phyloP scores from a whole-genome alignment of 2,113 vertebrate species.

The Azemiops feae region DNA sequence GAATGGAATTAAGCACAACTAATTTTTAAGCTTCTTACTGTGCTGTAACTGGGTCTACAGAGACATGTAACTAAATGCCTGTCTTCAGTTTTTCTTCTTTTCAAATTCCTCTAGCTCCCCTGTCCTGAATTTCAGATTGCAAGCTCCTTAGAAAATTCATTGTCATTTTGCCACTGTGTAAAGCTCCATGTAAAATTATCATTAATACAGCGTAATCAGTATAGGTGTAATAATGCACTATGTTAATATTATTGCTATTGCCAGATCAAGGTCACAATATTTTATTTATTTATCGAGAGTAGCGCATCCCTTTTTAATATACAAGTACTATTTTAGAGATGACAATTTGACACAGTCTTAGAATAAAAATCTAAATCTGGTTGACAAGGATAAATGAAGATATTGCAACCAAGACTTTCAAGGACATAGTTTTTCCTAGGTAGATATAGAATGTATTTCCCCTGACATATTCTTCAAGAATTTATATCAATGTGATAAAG shows the following conservation, averaged over 20 bases:
- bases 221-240: not conserved
- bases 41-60: not conserved
- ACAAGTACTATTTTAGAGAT: not conserved
- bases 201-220: too few species aligned
- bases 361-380: not conserved
- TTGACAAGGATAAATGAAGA: not conserved
- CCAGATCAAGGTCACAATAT: not conserved
- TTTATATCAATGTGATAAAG: constrained; percentile 3
- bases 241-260: not conserved
- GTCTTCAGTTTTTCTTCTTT: not conserved
- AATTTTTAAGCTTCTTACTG: not conserved
- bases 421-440: not conserved
- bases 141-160: not conserved
- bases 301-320: not conserved
- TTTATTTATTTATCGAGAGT: not conserved
- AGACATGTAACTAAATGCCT: not conserved
- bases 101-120: not conserved
- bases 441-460: not conserved
- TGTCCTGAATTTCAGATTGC: not conserved
- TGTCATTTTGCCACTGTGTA: not conserved
- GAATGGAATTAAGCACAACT: not conserved
- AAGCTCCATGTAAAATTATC: not conserved
- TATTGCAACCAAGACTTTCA: constrained; percentile 4
- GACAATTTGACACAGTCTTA: not conserved
- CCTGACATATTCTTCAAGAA: not conserved